Conservation (phyloP, 1,140 invertebrate genomes). For the Pectinophora gossypiella region DNA sequence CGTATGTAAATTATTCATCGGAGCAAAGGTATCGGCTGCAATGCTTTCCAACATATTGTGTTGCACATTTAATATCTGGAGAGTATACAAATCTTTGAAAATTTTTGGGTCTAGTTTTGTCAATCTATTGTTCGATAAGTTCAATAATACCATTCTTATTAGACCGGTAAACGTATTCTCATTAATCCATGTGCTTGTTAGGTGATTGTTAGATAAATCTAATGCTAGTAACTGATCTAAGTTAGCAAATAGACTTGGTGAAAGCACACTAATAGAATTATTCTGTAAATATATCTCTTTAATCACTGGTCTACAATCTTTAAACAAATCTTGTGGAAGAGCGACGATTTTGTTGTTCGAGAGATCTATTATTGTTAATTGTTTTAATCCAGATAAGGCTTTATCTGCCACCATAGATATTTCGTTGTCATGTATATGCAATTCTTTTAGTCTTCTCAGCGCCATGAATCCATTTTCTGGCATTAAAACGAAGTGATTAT, state of each 20-base stretch:
- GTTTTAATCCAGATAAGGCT: constrained; percentile 85
- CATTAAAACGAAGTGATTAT: constrained; percentile 88
- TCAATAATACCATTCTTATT: constrained; percentile 89
- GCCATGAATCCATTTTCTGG: constrained; percentile 87
- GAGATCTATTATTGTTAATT: constrained; percentile 87
- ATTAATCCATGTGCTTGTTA: constrained; percentile 90
- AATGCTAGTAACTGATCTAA: constrained; percentile 90
- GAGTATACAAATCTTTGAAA: constrained; percentile 87
- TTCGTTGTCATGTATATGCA: constrained; percentile 89
- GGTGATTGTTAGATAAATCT: constrained; percentile 90
- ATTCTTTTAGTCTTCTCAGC: constrained; percentile 82
- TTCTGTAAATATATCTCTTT: constrained; percentile 92
- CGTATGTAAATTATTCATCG: constrained; percentile 90
- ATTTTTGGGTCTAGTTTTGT: constrained; percentile 86
- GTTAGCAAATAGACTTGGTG: constrained; percentile 87
- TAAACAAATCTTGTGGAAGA: constrained; percentile 88
- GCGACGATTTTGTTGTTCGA: constrained; percentile 92
- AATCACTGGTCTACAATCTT: constrained; percentile 84
- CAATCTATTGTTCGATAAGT: constrained; percentile 90
- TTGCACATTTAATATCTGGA: constrained; percentile 88
- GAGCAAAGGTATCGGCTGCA: constrained; percentile 86
- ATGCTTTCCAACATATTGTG: constrained; percentile 88
- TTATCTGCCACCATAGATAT: constrained; percentile 90
- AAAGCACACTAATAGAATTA: constrained; percentile 89
- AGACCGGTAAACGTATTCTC: constrained; percentile 89